Conservation (phyloP, 2,888 invertebrate species). For the Trachelus troglodyta region DNA sequence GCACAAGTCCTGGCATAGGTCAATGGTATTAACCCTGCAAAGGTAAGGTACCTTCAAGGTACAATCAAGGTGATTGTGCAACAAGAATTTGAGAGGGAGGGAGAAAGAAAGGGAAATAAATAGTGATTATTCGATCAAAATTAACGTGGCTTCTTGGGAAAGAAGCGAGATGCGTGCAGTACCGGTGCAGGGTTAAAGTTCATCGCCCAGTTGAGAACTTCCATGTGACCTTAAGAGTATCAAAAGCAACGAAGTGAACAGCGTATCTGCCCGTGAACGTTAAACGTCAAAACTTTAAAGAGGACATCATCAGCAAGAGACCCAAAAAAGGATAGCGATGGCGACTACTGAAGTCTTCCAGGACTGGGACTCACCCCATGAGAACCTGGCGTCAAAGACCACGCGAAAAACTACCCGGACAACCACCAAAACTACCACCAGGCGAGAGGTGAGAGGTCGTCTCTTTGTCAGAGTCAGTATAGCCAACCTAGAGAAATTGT, state of each 20-base stretch:
- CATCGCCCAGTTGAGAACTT: background rate
- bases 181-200: background rate
- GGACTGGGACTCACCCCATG: slow-evolving; percentile 62
- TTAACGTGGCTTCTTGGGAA: background rate
- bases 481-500: background rate
- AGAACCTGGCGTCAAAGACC: slow-evolving; percentile 44
- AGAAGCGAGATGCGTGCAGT: background rate
- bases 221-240: background rate
- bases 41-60: background rate
- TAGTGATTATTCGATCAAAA: background rate
- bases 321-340: slow-evolving; percentile 41
- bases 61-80: background rate
- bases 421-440: slow-evolving; percentile 39
- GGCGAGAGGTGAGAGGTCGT: slow-evolving; percentile 49
- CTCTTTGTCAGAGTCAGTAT: background rate
- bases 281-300: background rate
- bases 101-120: background rate
- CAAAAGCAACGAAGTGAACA: background rate
- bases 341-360: slow-evolving; percentile 63
- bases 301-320: background rate
- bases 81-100: too few relatives aligned
- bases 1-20: background rate
- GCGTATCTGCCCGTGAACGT: background rate
- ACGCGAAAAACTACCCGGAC: slow-evolving; percentile 42
- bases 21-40: background rate